A percentile compares a stretch with the other conserved stretches of the same genome.
These are phyloP conservation scores for Operophtera brumata DNA, from an alignment of 2,888 invertebrate genomes.

Conservation along the genomic window DNA sequence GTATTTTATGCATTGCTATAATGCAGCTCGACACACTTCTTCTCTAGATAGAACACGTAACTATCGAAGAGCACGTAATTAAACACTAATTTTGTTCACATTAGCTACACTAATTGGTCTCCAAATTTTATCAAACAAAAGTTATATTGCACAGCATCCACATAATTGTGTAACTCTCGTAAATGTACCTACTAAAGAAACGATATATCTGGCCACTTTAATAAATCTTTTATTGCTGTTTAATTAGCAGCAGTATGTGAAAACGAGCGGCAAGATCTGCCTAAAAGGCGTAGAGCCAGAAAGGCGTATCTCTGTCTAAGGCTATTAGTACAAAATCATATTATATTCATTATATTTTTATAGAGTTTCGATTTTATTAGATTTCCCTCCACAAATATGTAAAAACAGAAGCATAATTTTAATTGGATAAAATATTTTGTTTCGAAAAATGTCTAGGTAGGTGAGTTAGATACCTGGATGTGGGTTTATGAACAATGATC, in stretches of 20 bases:
- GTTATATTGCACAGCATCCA: constrained; percentile 30
- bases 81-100: constrained; percentile 25
- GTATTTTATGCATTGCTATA: too few relatives aligned
- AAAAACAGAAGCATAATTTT: too few relatives aligned
- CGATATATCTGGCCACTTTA: constrained; percentile 49
- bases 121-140: constrained; percentile 30
- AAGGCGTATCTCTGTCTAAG: constrained; percentile 6
- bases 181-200: constrained; percentile 41
- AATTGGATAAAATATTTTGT: too few relatives aligned
- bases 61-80: neutral
- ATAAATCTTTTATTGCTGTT: constrained; percentile 61
- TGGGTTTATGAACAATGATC: too few relatives aligned
- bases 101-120: constrained; percentile 34
- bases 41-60: neutral
- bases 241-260: constrained; percentile 62
- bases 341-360: too few relatives aligned
- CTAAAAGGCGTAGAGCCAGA: constrained; percentile 4
- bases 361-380: too few relatives aligned
- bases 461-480: too few relatives aligned
- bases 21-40: neutral
- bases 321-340: neutral
- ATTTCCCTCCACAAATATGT: too few relatives aligned
- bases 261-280: constrained; percentile 37
- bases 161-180: constrained; percentile 44
- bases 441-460: too few relatives aligned